Conservation (phyloP, 2,113 vertebrate species). For the Bothrops jararaca region DNA sequence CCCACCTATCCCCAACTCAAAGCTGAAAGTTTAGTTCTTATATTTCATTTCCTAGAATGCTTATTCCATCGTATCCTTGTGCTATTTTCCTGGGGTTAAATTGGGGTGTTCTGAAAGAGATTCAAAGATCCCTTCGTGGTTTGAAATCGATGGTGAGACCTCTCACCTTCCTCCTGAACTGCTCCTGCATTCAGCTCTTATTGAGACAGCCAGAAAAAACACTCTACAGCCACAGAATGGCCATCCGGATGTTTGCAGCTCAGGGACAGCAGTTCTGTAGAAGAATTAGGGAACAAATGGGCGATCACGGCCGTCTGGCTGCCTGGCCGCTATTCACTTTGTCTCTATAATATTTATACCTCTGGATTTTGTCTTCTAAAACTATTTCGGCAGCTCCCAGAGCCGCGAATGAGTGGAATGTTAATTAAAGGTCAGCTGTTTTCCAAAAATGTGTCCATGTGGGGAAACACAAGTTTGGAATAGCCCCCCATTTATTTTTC, state of each 20-base stretch:
- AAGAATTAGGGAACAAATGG: neutral
- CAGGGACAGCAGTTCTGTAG: neutral
- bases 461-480: neutral
- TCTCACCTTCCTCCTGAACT: neutral
- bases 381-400: slow-evolving; percentile 8
- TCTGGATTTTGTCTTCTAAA: slow-evolving; percentile 21
- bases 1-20: neutral
- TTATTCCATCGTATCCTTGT: neutral
- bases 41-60: neutral
- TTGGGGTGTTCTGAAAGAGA: neutral
- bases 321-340: neutral
- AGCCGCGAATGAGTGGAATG: neutral
- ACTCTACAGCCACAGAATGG: neutral
- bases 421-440: slow-evolving; percentile 20
- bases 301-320: neutral
- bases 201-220: neutral
- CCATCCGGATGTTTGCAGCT: neutral
- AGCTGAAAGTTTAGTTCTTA: neutral
- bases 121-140: neutral
- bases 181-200: neutral
- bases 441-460: neutral
- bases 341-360: neutral
- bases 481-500: neutral
- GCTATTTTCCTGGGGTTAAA: neutral
- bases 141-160: neutral